These are phyloP conservation scores for Clistopyga incitator DNA, from an alignment of 2,888 invertebrate genomes.

Conservation along the genomic window DNA sequence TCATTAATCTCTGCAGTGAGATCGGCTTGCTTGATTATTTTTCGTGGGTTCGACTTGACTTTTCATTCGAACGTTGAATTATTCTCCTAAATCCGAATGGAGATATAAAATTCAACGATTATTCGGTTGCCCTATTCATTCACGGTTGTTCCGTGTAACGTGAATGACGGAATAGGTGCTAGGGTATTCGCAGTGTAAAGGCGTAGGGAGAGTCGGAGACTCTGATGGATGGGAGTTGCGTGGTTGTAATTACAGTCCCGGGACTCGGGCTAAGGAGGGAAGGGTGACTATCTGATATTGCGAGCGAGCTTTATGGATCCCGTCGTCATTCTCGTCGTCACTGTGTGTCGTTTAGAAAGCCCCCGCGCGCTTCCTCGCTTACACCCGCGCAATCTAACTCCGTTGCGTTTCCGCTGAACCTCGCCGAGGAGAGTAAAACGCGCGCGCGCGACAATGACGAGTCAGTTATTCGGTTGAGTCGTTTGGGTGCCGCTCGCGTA, in stretches of 20 bases:
- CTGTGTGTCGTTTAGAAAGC: conserved; percentile 16
- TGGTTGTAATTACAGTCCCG: conserved; percentile 66
- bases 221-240: conserved; percentile 66
- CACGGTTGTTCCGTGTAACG: not conserved
- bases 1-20: too few relatives aligned
- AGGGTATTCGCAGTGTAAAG: conserved; percentile 17
- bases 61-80: not conserved
- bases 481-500: conserved; percentile 7
- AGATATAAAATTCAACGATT: conserved; percentile 2
- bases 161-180: conserved; percentile 4
- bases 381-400: conserved; percentile 66
- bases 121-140: not conserved
- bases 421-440: conserved; percentile 9
- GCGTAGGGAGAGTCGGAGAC: not conserved
- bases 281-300: conserved; percentile 62
- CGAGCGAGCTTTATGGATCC: conserved; percentile 62
- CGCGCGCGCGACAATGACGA: conserved; percentile 53
- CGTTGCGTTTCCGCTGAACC: conserved; percentile 39
- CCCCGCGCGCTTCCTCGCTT: conserved; percentile 35
- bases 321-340: conserved; percentile 42
- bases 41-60: too few relatives aligned
- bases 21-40: too few relatives aligned
- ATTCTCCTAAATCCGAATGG: not conserved
- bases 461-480: conserved; percentile 29
- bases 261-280: conserved; percentile 37